Percentiles rank a stretch among this genome's conserved stretches.
These are phyloP conservation scores for Nibea albiflora DNA, from an alignment of 2,113 vertebrate genomes.

Conservation along the genomic window DNA sequence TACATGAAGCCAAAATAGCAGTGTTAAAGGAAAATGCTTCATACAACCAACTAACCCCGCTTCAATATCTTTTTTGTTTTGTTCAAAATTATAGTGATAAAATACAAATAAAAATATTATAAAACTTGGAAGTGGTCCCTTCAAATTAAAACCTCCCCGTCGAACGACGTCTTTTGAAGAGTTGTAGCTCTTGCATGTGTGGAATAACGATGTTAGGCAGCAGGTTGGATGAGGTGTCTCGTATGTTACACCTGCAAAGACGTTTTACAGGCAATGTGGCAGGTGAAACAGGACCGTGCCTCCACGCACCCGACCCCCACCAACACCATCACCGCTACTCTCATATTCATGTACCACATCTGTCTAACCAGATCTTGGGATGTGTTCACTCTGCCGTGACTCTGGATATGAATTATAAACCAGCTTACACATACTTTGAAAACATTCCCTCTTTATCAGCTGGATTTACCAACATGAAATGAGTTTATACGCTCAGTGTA, in stretches of 20 bases:
- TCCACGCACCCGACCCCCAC: background rate
- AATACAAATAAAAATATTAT: background rate
- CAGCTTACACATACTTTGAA: slow-evolving; percentile 53
- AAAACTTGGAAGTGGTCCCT: background rate
- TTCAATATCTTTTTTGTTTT: background rate
- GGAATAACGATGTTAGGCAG: background rate
- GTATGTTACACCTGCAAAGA: slow-evolving; percentile 39
- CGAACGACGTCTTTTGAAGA: too few relatives aligned
- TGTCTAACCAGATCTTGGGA: slow-evolving; percentile 67
- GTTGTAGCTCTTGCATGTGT: background rate
- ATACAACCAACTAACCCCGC: background rate
- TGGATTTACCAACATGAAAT: slow-evolving; percentile 25
- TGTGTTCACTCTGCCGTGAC: slow-evolving; percentile 71
- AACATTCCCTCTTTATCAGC: slow-evolving; percentile 35
- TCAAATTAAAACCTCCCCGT: background rate
- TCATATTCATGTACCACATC: slow-evolving; percentile 74
- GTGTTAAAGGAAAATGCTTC: background rate
- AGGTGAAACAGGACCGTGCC: slow-evolving; percentile 37
- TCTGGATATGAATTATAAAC: slow-evolving; percentile 74
- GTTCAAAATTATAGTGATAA: too few relatives aligned
- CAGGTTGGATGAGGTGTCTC: background rate
- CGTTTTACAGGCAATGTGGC: slow-evolving; percentile 28
- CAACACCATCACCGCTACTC: slow-evolving; percentile 46
- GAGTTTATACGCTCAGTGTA: background rate
- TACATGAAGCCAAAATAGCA: background rate